These are phyloP conservation scores for Sarcoramphus papa DNA, from an alignment of 2,797 vertebrate genomes.

Conservation along the genomic window DNA sequence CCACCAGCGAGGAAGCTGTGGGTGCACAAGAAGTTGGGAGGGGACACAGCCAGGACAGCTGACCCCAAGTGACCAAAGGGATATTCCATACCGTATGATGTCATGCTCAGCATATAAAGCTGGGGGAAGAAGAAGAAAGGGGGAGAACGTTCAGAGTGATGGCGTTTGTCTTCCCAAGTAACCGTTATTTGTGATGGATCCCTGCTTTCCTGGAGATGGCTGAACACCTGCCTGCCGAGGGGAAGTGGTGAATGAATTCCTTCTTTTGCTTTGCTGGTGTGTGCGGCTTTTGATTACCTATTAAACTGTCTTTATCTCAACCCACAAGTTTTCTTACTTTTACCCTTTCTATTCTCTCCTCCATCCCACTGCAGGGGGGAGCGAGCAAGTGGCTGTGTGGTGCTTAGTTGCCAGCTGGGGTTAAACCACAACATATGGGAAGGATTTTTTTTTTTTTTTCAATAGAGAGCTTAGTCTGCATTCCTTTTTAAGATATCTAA, in stretches of 20 bases:
- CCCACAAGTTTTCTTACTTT: neutral
- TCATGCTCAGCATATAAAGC: too few species aligned
- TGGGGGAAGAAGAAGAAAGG: too few species aligned
- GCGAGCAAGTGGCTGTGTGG: neutral
- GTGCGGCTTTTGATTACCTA: fast-evolving
- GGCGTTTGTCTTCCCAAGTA: too few species aligned
- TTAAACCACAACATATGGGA: neutral
- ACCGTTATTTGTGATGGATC: fast-evolving
- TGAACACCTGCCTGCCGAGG: neutral
- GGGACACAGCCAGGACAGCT: too few species aligned
- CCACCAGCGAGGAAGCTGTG: too few species aligned
- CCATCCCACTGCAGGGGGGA: fast-evolving
- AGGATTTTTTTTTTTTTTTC: neutral
- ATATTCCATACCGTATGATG: too few species aligned
- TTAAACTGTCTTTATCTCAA: neutral
- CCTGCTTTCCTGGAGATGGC: neutral
- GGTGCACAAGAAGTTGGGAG: too few species aligned
- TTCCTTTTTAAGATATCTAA: neutral
- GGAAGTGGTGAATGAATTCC: neutral
- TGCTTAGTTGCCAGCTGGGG: fast-evolving
- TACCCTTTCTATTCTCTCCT: neutral
- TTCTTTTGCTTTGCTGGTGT: neutral
- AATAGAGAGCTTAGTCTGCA: neutral
- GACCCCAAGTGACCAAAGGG: too few species aligned
- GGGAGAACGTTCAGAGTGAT: too few species aligned